Conservation (phyloP, 1,140 invertebrate species). For the Drosophila carrolli region DNA sequence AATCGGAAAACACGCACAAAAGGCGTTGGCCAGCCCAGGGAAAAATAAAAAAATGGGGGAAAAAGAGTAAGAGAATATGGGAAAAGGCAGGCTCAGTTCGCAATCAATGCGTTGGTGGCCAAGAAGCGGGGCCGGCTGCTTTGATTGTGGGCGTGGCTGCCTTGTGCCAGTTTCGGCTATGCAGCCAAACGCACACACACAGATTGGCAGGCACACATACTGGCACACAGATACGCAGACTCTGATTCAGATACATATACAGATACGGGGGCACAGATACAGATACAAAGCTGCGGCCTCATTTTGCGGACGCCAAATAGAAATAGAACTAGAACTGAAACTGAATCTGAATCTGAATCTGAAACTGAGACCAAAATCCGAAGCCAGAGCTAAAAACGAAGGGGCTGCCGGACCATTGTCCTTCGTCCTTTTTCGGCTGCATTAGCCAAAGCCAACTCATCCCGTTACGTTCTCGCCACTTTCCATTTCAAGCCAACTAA, state of each 20-base stretch:
- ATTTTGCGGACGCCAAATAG: conserved; percentile 40
- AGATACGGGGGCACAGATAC: conserved; percentile 19
- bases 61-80: neutral
- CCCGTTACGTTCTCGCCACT: neutral
- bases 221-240: neutral
- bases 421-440: conserved; percentile 27
- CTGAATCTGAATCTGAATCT: conserved; percentile 11
- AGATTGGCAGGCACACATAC: neutral
- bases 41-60: conserved; percentile 4
- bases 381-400: conserved; percentile 15
- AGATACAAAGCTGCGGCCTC: conserved; percentile 55
- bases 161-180: conserved; percentile 70
- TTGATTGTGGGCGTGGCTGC: conserved; percentile 63
- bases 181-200: conserved; percentile 37
- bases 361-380: neutral
- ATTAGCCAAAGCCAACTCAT: conserved; percentile 15
- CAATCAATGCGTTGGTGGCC: conserved; percentile 40
- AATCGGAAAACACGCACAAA: conserved; percentile 71
- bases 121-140: conserved; percentile 6
- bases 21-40: conserved; percentile 39
- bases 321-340: conserved; percentile 18
- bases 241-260: neutral
- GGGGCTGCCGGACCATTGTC: conserved; percentile 11
- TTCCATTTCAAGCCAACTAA: neutral
- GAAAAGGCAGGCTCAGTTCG: conserved; percentile 40